A percentile compares a stretch with the other conserved stretches of the same genome.
Conservation (phyloP, 2,888 invertebrate genomes). For the Dusona sp. region DNA sequence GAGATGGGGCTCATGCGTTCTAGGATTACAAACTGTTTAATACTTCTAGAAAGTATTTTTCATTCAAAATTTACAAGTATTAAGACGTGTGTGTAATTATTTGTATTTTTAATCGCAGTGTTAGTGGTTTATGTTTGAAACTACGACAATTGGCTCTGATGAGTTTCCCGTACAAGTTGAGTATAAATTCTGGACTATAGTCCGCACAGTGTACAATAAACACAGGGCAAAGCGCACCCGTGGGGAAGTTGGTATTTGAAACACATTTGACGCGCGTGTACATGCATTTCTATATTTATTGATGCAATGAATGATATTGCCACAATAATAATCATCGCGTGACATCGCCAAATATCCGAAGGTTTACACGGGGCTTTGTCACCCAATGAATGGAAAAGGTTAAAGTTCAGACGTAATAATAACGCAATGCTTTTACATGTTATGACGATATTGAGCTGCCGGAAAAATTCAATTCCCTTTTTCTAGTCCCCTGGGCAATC, state of each 20-base stretch:
- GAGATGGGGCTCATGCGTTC: too few species aligned
- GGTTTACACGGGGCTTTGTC: slow-evolving; percentile 1
- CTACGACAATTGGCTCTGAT: background rate
- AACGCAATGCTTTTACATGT: background rate
- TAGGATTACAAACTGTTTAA: too few species aligned
- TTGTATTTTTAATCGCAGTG: background rate
- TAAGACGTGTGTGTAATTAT: background rate
- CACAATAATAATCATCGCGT: slow-evolving; percentile 17
- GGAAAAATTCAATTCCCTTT: background rate
- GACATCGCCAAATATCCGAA: slow-evolving; percentile 38
- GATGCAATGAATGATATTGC: slow-evolving; percentile 22
- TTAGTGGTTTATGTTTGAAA: background rate
- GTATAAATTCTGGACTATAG: background rate
- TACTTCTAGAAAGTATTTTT: background rate
- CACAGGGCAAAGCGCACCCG: slow-evolving; percentile 21
- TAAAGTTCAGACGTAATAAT: background rate
- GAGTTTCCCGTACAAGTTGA: background rate
- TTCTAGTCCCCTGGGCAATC: background rate
- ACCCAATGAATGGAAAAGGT: background rate
- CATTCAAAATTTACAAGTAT: background rate
- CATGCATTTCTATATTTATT: slow-evolving; percentile 30
- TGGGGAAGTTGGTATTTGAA: background rate
- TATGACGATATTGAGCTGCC: background rate
- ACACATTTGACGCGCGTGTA: background rate
- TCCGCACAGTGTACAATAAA: slow-evolving; percentile 10